These are phyloP conservation scores for Onthophagus sagittarius DNA, from an alignment of 2,888 invertebrate genomes.

Conservation along the genomic window DNA sequence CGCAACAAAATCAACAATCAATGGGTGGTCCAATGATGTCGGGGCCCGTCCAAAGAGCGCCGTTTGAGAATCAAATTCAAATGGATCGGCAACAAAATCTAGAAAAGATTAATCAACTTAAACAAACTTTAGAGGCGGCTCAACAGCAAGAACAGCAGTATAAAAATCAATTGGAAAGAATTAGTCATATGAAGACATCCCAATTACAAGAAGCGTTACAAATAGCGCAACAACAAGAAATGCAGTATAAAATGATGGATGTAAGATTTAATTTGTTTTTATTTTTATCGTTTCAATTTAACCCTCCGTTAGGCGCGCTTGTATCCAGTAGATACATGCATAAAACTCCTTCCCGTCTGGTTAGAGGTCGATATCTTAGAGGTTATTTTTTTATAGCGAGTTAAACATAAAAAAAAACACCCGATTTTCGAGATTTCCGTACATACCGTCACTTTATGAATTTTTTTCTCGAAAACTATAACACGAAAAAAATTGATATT, in stretches of 20 bases:
- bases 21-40: slow-evolving; percentile 37
- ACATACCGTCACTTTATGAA: no score
- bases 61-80: slow-evolving; percentile 58
- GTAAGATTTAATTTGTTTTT: slow-evolving; percentile 46
- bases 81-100: slow-evolving; percentile 75
- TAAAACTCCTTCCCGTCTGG: no score
- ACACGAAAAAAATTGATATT: no score
- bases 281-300: background rate
- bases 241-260: slow-evolving; percentile 73
- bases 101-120: slow-evolving; percentile 71
- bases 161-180: slow-evolving; percentile 72
- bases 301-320: no score
- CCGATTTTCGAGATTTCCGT: no score
- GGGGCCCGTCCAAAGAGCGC: slow-evolving; percentile 38
- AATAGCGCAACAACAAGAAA: slow-evolving; percentile 74
- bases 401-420: no score
- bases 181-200: slow-evolving; percentile 59
- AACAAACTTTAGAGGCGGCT: slow-evolving; percentile 75
- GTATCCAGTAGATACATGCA: no score
- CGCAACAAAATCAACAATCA: slow-evolving; percentile 27
- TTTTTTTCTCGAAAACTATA: no score
- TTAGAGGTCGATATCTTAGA: no score
- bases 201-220: slow-evolving; percentile 64
- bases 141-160: slow-evolving; percentile 76
- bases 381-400: no score